Percentiles rank a stretch among this genome's conserved stretches.
Evolutionary conservation across 1,140 invertebrate genomes (phyloP).

Genomic region (Caenorhabditis elegans): DNA sequence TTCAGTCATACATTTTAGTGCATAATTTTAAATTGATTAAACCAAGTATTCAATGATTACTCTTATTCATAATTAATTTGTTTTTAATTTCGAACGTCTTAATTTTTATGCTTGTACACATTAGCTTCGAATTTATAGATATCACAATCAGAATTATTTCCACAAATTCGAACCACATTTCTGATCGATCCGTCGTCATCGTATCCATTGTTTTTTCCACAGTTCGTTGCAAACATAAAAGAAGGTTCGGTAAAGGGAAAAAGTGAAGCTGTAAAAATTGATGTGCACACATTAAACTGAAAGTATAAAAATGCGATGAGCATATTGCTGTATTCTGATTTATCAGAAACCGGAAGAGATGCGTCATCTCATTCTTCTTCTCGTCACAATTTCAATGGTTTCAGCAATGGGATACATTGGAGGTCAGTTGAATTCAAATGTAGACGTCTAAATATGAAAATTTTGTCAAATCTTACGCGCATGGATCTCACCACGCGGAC

Average conservation of each 20-base stretch:
- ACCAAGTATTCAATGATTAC: too few species aligned
- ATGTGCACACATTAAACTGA: slow-evolving; percentile 7
- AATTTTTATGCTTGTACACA: too few species aligned
- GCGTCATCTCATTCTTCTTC: not conserved
- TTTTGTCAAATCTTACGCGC: too few species aligned
- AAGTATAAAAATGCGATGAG: slow-evolving; percentile 7
- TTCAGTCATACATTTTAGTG: too few species aligned
- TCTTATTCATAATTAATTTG: too few species aligned
- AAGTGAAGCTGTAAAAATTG: not conserved
- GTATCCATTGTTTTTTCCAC: not conserved
- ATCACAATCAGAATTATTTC: too few species aligned
- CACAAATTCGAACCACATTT: too few species aligned
- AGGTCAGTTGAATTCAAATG: not conserved
- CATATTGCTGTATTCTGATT: not conserved
- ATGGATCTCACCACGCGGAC: too few species aligned
- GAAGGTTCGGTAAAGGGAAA: not conserved
- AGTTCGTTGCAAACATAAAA: not conserved
- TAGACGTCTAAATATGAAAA: not conserved
- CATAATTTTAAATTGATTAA: too few species aligned
- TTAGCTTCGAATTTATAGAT: too few species aligned
- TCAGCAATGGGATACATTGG: not conserved
- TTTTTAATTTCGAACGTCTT: too few species aligned
- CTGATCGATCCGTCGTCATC: too few species aligned
- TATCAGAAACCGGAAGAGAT: slow-evolving; percentile 6
- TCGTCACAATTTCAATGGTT: not conserved